These are phyloP conservation scores for Anabacerthia variegaticeps DNA, from an alignment of 2,797 vertebrate genomes.

Conservation along the genomic window DNA sequence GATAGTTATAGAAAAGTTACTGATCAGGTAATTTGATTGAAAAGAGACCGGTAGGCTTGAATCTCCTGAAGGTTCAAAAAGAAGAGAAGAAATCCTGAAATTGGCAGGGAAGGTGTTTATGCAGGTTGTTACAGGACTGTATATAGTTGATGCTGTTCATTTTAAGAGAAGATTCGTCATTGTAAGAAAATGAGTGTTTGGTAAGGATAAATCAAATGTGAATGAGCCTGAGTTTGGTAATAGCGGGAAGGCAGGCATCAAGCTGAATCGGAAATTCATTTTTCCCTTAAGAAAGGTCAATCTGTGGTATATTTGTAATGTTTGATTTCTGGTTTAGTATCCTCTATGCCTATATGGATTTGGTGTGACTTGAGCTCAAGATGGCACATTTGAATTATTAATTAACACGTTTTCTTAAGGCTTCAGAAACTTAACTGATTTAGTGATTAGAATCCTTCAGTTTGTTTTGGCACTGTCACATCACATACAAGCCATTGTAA, in stretches of 20 bases:
- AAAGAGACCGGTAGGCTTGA: background rate
- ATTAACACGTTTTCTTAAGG: background rate
- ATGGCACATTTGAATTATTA: background rate
- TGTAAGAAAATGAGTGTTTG: background rate
- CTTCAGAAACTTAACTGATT: background rate
- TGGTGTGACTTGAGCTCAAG: background rate
- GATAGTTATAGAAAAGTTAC: background rate
- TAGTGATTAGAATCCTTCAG: background rate
- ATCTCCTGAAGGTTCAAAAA: background rate
- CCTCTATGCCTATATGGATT: background rate
- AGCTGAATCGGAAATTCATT: background rate
- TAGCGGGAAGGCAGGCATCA: background rate
- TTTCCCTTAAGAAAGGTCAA: background rate
- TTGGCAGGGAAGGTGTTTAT: background rate
- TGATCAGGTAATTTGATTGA: background rate
- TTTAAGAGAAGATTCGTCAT: background rate
- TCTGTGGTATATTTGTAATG: background rate
- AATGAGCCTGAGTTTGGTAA: background rate
- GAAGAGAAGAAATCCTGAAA: background rate
- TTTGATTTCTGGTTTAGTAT: background rate
- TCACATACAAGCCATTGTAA: rapidly evolving
- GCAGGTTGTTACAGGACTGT: background rate
- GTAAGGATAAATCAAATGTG: background rate
- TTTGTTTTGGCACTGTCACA: background rate
- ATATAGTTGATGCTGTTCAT: background rate